Evolutionary conservation across 2,888 invertebrate species (phyloP).

Genomic region (Troides aeacus): DNA sequence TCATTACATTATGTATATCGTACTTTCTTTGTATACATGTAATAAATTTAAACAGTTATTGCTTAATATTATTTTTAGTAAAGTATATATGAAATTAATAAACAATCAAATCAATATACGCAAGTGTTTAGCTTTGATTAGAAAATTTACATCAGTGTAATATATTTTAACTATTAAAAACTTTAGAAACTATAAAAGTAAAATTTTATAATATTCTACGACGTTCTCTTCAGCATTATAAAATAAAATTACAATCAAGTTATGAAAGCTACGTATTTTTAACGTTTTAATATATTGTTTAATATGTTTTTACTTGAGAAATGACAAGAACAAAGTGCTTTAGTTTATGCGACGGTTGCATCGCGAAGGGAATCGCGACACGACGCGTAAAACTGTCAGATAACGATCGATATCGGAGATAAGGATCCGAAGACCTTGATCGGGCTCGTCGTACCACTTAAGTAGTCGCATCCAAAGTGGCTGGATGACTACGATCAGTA

Average conservation of each 20-base stretch:
- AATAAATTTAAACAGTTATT: too few species aligned
- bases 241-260: background rate
- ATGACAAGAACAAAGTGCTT: conserved; percentile 37
- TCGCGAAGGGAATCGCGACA: conserved; percentile 57
- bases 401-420: conserved; percentile 69
- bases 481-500: background rate
- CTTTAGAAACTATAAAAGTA: too few species aligned
- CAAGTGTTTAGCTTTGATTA: too few species aligned
- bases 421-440: conserved; percentile 46
- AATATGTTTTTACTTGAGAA: conserved; percentile 35
- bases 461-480: conserved; percentile 9
- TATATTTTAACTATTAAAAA: too few species aligned
- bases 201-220: too few species aligned
- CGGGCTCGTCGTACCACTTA: background rate
- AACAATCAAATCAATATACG: too few species aligned
- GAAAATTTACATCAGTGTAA: too few species aligned
- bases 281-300: conserved; percentile 23
- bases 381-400: conserved; percentile 74
- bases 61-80: too few species aligned
- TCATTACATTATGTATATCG: too few species aligned
- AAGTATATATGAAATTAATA: too few species aligned
- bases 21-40: too few species aligned
- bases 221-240: too few species aligned
- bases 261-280: background rate
- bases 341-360: conserved; percentile 41